Evolutionary conservation across 1,140 invertebrate species (phyloP), one percentile per base, ranked within the genome.

Genomic region (Hesperophylax magnus): DNA sequence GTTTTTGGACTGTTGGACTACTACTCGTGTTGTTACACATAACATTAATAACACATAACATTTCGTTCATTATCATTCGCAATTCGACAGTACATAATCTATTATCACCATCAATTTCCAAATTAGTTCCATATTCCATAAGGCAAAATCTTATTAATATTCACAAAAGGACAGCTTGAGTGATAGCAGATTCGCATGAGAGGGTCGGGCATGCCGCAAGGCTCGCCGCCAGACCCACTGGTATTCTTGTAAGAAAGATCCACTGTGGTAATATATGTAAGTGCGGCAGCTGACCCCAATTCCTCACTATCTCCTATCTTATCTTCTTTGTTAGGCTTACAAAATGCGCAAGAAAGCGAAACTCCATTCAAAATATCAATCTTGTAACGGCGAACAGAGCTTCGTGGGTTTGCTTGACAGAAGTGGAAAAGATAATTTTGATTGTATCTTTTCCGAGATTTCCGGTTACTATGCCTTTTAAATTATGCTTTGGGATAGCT

Each of bases 261-360:
- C 58, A 61, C 24, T 61, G 58, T 61, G 58, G 24, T 61, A 61
- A 61, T 61, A 61, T 20, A 61, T 61, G 58, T n/a, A 61, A 61
- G 58, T 18, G 58, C 58, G 58, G 58, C 20, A 15, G 58, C 58
- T 24, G 58, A 61, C 58, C 58, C 58, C 58, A 7, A 61, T 61
- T 24, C 58, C 8, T 3, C 58, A 14, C 58, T 18, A 61, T 18
- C 56, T 58, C 56, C n/a, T 47, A 47, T 47, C 3, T 22, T 24
- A 61, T 61, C 58, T 61, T 24, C 58, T 61, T 61, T 61, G 58
- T 61, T 61, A 8, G 17, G 3, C n/a, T 61, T 61, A 61, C 58
- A 20, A 61, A 61, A 61, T 61, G 24, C 17, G 18, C 58, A 24
- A 61, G 58, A 61, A 61, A 61, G 58, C 58, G 58, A 61, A 61